phyloP scores from a whole-genome alignment of 1,140 invertebrate genomes.

The Penaeus chinensis region DNA sequence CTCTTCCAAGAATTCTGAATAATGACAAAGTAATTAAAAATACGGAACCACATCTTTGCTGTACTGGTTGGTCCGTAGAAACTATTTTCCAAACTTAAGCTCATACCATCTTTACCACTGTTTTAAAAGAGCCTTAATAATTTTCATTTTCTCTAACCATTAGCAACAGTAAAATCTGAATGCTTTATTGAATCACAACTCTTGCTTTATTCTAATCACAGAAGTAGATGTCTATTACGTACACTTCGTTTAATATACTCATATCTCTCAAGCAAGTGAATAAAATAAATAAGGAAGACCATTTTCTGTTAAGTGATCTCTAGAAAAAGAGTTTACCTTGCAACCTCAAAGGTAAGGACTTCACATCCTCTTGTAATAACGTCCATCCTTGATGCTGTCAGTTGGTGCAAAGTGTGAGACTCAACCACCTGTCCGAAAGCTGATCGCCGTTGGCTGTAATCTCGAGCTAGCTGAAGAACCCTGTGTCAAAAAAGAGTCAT shows the following conservation, averaged over 20 bases:
- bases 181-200: no score
- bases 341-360: conserved; percentile 67
- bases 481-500: conserved; percentile 66
- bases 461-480: conserved; percentile 71
- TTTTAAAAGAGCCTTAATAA: no score
- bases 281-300: no score
- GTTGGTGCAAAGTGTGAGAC: conserved; percentile 72
- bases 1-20: conserved; percentile 68
- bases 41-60: not conserved
- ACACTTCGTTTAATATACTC: no score
- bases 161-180: no score
- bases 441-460: conserved; percentile 71
- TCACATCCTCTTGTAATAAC: conserved; percentile 70
- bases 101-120: no score
- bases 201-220: no score
- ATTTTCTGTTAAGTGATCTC: no score
- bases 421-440: conserved; percentile 72
- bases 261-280: no score
- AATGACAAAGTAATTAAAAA: not conserved
- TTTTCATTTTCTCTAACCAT: no score
- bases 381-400: conserved; percentile 72
- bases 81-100: not conserved
- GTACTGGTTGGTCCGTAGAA: not conserved
- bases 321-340: conserved; percentile 33
- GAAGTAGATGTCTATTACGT: no score